A percentile compares a stretch with the other conserved stretches of the same genome.
These are phyloP conservation scores for Cotesia typhae DNA, from an alignment of 1,140 invertebrate species.

Conservation along the genomic window DNA sequence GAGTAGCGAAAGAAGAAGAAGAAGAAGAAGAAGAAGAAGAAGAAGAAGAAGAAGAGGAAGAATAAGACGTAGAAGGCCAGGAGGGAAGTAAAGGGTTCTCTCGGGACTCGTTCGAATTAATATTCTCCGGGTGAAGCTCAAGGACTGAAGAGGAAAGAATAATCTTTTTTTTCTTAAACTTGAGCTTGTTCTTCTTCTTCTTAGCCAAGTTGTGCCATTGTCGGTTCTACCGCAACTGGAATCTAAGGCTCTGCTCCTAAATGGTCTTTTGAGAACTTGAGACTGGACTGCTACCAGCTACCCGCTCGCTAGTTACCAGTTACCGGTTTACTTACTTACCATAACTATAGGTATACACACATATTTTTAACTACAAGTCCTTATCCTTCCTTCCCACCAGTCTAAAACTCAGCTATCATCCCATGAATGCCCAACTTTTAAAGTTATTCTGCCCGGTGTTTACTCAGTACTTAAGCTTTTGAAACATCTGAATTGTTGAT, in stretches of 20 bases:
- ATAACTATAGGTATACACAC: not conserved
- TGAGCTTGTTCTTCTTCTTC: slow-evolving; percentile 36
- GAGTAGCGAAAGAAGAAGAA: no score
- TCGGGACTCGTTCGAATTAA: slow-evolving; percentile 37
- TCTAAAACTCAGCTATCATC: slow-evolving; percentile 1
- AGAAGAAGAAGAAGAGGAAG: no score
- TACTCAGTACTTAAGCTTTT: slow-evolving; percentile 14
- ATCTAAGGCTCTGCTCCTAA: not conserved
- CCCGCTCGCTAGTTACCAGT: not conserved
- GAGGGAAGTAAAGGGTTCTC: slow-evolving; percentile 14
- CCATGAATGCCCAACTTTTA: slow-evolving; percentile 8
- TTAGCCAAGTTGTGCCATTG: slow-evolving; percentile 29
- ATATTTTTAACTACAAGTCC: not conserved
- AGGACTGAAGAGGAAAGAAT: slow-evolving; percentile 25
- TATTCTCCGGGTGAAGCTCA: slow-evolving; percentile 33
- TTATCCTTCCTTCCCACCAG: no score
- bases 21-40: no score
- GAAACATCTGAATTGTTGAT: not conserved
- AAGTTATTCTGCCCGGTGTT: slow-evolving; percentile 15
- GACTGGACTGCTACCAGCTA: no score
- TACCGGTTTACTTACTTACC: no score
- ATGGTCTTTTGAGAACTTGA: slow-evolving; percentile 23
- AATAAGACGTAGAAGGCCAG: no score
- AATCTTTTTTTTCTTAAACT: slow-evolving; percentile 17
- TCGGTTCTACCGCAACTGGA: slow-evolving; percentile 2